Percentiles rank a stretch among this genome's conserved stretches.
Conservation (phyloP, 2,888 invertebrate species). For the Lissocephala sabroskyi region DNA sequence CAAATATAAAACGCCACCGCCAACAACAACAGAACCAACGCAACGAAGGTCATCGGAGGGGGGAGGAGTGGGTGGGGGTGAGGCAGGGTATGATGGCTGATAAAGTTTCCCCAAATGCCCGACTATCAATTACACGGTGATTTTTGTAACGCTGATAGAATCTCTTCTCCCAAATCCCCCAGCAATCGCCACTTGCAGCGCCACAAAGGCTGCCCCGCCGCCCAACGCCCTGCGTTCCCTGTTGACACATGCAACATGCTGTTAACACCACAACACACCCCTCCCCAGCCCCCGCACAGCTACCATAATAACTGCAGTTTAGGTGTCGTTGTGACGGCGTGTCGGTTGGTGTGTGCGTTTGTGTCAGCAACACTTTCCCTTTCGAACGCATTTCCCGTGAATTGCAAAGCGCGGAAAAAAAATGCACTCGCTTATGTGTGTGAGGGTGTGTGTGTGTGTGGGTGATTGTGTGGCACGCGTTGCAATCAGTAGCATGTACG, state of each 20-base stretch:
- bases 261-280: constrained; percentile 47
- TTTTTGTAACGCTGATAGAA: constrained; percentile 48
- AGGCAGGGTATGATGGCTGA: constrained; percentile 25
- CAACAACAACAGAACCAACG: constrained; percentile 16
- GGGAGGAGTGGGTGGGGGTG: background rate
- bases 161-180: too few relatives aligned
- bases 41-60: background rate
- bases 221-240: constrained; percentile 18
- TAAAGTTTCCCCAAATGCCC: constrained; percentile 50
- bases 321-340: constrained; percentile 2
- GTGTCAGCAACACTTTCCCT: constrained; percentile 59
- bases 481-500: constrained; percentile 2
- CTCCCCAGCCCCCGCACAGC: too few relatives aligned
- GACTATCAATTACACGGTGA: constrained; percentile 43
- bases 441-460: constrained; percentile 11
- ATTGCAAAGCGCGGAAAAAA: constrained; percentile 32
- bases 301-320: constrained; percentile 16
- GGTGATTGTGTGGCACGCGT: constrained; percentile 13
- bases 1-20: background rate
- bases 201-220: background rate
- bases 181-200: too few relatives aligned
- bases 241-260: constrained; percentile 64
- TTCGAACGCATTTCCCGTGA: constrained; percentile 60
- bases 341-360: constrained; percentile 17
- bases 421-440: constrained; percentile 15